Evolutionary conservation across 2,797 vertebrate genomes (phyloP).

Genomic region (Arremon brunneinucha): DNA sequence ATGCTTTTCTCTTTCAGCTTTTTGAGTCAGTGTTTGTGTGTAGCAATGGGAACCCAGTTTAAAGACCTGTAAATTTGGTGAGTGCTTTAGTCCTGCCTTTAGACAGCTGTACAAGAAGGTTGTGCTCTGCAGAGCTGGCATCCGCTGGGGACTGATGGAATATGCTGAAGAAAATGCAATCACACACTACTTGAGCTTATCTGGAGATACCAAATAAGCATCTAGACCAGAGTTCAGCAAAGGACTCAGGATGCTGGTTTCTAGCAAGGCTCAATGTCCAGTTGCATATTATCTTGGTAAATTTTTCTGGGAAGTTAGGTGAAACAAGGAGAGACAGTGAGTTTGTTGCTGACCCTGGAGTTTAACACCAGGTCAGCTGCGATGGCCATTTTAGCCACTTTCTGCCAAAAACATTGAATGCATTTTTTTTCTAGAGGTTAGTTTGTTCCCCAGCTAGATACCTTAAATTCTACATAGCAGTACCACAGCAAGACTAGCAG

Average conservation of each 20-base stretch:
- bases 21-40: not conserved
- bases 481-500: not conserved
- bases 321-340: not conserved
- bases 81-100: not conserved
- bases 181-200: not conserved
- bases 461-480: not conserved
- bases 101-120: fast-evolving
- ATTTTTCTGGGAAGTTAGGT: not conserved
- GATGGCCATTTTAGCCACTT: not conserved
- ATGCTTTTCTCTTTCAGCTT: not conserved
- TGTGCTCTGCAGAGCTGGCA: not conserved
- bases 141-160: not conserved
- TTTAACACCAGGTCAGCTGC: not conserved
- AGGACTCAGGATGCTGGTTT: not conserved
- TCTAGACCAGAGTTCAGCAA: not conserved
- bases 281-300: not conserved
- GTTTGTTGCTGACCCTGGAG: not conserved
- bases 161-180: not conserved
- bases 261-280: not conserved
- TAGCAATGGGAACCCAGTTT: not conserved
- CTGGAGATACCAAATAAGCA: not conserved
- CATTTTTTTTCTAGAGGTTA: not conserved
- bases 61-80: not conserved
- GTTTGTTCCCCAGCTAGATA: not conserved
- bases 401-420: not conserved